Evolutionary conservation across 2,113 vertebrate genomes (phyloP).

Genomic region (Eidolon helvum): DNA sequence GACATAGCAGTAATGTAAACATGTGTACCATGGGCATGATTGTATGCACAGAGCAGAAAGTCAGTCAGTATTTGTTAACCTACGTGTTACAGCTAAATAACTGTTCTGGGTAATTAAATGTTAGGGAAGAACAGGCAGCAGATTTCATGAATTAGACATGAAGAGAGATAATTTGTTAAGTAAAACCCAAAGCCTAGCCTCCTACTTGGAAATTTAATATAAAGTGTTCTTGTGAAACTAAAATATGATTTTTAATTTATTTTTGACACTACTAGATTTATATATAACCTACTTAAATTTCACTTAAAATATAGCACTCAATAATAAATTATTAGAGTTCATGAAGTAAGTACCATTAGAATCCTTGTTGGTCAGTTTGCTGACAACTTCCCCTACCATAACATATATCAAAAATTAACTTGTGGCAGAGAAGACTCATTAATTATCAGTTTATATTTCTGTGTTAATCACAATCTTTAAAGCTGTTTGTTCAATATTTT

Average conservation of each 20-base stretch:
- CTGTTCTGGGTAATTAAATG: not conserved
- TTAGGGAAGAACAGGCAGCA: not conserved
- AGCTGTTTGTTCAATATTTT: not conserved
- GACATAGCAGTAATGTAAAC: not conserved
- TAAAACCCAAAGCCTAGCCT: not conserved
- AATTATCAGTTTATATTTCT: not conserved
- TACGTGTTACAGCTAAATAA: not conserved
- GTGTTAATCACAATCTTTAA: not conserved
- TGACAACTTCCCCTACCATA: not conserved
- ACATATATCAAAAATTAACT: not conserved
- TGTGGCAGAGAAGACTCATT: not conserved
- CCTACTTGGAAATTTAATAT: not conserved
- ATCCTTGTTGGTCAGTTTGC: not conserved
- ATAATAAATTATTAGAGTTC: not conserved
- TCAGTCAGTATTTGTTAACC: not conserved
- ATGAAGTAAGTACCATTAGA: constrained; percentile 14
- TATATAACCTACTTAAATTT: not conserved
- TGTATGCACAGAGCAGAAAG: not conserved
- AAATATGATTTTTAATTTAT: not conserved
- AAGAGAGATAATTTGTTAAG: not conserved
- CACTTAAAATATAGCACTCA: not conserved
- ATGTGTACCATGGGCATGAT: not conserved
- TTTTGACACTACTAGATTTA: not conserved
- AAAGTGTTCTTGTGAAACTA: not conserved
- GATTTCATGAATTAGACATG: not conserved